Percentiles rank a stretch among this genome's conserved stretches.
Evolutionary conservation across 2,113 vertebrate species (phyloP).

Genomic region (Calidris pugnax): DNA sequence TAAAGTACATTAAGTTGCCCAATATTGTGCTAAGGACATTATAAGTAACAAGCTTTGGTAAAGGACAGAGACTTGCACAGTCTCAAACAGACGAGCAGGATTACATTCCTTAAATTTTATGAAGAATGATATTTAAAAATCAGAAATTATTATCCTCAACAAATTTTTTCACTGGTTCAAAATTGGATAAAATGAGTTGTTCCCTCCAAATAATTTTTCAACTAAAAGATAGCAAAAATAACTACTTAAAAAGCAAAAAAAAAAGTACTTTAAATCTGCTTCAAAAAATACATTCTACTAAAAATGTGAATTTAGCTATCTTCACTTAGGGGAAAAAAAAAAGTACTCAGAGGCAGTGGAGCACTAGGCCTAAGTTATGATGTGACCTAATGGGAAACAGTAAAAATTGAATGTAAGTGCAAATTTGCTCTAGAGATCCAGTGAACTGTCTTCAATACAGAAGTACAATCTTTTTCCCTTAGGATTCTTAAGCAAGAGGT

Average conservation of each 20-base stretch:
- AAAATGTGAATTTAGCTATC: background rate
- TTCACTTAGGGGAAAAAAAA: background rate
- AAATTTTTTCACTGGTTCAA: background rate
- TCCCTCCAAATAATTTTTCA: background rate
- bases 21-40: background rate
- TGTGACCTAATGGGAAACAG: background rate
- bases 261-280: background rate
- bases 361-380: background rate
- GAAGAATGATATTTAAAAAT: background rate
- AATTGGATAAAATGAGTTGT: background rate
- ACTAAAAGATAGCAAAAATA: background rate
- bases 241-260: background rate
- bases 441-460: background rate
- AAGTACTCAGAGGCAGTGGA: background rate
- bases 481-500: background rate
- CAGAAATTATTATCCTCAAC: background rate
- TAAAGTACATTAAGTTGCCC: background rate
- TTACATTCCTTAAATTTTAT: background rate
- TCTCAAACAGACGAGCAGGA: background rate
- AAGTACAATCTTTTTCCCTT: background rate
- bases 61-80: background rate
- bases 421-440: background rate
- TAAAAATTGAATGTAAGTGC: background rate
- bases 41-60: background rate
- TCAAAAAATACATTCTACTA: background rate